Evolutionary conservation across 2,797 vertebrate species (phyloP), one percentile per base, ranked within the genome.

Genomic region (Acrossocheilus wenchowensis): DNA sequence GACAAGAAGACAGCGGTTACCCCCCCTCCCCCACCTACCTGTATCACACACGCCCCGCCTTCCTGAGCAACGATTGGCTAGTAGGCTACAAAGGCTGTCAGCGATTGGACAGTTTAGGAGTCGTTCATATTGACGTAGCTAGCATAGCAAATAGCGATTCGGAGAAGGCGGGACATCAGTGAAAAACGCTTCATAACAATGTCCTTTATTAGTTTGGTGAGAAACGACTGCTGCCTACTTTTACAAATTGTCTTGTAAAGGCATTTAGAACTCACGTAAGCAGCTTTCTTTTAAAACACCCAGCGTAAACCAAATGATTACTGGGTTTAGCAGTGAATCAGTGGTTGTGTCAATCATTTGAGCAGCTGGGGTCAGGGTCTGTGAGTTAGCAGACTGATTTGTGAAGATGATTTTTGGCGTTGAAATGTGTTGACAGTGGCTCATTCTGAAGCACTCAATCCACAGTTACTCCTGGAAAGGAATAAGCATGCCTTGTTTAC

Each of bases 51-150:
- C 6, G n/a, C 23, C 48, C 45, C 83, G 62, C 83, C 23, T 48
- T 34, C 3, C 74, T 78, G 10, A 77, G 8, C 9, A n/a, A 23
- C 2, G 74, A 85, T 85, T 85, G 83, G 83, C 66, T 72, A 34
- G 19, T 45, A 15, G 19, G 8, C 2, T 23, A 6, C 12, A n/a
- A 5, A 71, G 4, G 0, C 64, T 19, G 23, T 23, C 66, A 36
- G 75, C 12, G 19, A 85, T 43, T 85, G 75, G 83, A 79, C 26
- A 8, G 9, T 36, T 48, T 15, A 34, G 50, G 0, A n/a, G 26
- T 79, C 66, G 39, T 14, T 60, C 64, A 48, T 60, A 52, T 23
- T 43, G 36, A 69, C 62, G 48, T 36, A 5, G 1, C 26, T 34
- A 34, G 11, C 2, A 39, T n/a, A 60, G 39, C 75, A 26, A 82